phyloP scores from a whole-genome alignment of 2,888 invertebrate genomes.

The Chrysina gloriosa region DNA sequence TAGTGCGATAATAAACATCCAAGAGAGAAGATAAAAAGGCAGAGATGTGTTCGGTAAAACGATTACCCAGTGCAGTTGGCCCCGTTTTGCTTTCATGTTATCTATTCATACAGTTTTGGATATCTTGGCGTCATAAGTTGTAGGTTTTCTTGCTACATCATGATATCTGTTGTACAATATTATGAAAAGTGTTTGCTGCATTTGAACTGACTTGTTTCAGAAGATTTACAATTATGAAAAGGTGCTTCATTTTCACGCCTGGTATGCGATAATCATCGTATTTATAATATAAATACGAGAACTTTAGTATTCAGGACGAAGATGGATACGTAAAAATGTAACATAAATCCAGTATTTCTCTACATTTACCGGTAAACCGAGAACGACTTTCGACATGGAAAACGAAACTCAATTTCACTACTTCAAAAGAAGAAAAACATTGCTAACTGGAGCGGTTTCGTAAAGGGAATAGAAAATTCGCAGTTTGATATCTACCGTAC shows the following conservation, averaged over 20 bases:
- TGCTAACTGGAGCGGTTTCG: conserved; percentile 46
- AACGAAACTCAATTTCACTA: conserved; percentile 44
- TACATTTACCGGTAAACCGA: conserved; percentile 35
- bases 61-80: not conserved
- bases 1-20: conserved; percentile 24
- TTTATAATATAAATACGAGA: not conserved
- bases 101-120: no score
- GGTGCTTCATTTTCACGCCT: no score
- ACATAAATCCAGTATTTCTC: conserved; percentile 30
- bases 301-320: conserved; percentile 18
- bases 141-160: no score
- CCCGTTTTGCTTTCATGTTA: no score
- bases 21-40: conserved; percentile 6
- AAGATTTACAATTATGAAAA: no score
- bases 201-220: no score
- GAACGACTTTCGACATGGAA: conserved; percentile 39
- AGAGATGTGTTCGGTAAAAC: not conserved
- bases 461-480: conserved; percentile 47
- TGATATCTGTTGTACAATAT: no score
- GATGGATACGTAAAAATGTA: not conserved
- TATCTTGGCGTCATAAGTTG: no score
- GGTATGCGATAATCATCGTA: no score
- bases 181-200: no score
- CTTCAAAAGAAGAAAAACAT: conserved; percentile 48
- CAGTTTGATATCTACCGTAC: conserved; percentile 41